Evolutionary conservation across 1,140 invertebrate species (phyloP).

Genomic region (Drosophila sucinea): DNA sequence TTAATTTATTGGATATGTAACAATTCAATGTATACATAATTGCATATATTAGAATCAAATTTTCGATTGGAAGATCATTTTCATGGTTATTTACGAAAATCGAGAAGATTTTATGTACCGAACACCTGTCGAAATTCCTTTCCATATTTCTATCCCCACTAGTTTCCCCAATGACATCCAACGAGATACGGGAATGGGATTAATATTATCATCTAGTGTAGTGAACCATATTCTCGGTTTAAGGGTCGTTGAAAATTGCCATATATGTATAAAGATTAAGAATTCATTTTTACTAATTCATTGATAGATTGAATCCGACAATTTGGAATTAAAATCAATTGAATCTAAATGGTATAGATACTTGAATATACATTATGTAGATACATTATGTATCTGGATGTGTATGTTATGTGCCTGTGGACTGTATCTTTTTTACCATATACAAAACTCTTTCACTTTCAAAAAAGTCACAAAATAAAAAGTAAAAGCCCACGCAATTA

Average conservation of each 20-base stretch:
- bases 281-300: background rate
- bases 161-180: no score
- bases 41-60: background rate
- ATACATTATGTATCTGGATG: background rate
- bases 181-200: no score
- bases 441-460: conserved; percentile 51
- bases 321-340: conserved; percentile 13
- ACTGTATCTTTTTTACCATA: conserved; percentile 6
- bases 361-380: background rate
- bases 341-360: background rate
- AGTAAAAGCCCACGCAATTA: conserved; percentile 57
- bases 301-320: conserved; percentile 1
- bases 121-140: no score
- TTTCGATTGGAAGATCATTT: background rate
- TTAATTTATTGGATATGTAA: background rate
- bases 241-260: background rate
- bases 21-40: background rate
- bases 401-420: background rate
- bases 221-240: background rate
- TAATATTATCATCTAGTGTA: no score
- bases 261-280: background rate
- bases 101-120: no score
- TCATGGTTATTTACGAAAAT: background rate
- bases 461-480: conserved; percentile 52
- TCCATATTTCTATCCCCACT: no score